Conservation (phyloP, 2,113 vertebrate genomes). For the Hydrolagus affinis region DNA sequence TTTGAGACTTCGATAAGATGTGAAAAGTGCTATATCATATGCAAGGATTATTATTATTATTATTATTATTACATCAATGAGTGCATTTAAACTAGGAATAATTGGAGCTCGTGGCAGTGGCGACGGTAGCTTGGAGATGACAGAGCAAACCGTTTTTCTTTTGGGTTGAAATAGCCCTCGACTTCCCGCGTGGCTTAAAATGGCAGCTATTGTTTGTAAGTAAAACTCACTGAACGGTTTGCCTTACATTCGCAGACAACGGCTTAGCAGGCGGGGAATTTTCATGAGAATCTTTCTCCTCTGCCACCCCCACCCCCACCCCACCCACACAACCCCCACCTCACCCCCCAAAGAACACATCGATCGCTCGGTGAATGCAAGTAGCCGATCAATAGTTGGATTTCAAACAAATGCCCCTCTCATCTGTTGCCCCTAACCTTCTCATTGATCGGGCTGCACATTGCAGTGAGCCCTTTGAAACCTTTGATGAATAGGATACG, state of each 20-base stretch:
- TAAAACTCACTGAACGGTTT: not conserved
- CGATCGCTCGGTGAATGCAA: slow-evolving; percentile 43
- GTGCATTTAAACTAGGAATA: too few species aligned
- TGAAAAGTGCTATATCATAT: too few species aligned
- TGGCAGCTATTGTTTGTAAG: slow-evolving; percentile 3
- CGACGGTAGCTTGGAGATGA: not conserved
- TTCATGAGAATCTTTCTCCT: too few species aligned
- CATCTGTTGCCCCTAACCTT: slow-evolving; percentile 43
- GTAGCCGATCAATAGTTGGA: slow-evolving; percentile 45
- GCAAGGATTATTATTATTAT: too few species aligned
- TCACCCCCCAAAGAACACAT: slow-evolving; percentile 44
- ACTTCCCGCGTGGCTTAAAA: not conserved
- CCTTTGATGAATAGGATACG: not conserved
- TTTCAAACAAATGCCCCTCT: slow-evolving; percentile 35
- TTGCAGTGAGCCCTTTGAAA: slow-evolving; percentile 34
- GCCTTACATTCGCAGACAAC: not conserved
- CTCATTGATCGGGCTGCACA: slow-evolving; percentile 41
- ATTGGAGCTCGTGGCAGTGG: too few species aligned
- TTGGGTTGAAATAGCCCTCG: not conserved
- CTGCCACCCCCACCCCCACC: too few species aligned
- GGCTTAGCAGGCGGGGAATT: too few species aligned
- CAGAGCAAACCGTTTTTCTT: not conserved
- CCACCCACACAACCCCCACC: too few species aligned
- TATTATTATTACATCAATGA: too few species aligned
- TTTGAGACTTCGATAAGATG: too few species aligned